Conservation (phyloP, 2,113 vertebrate genomes). For the Aramus guarauna region DNA sequence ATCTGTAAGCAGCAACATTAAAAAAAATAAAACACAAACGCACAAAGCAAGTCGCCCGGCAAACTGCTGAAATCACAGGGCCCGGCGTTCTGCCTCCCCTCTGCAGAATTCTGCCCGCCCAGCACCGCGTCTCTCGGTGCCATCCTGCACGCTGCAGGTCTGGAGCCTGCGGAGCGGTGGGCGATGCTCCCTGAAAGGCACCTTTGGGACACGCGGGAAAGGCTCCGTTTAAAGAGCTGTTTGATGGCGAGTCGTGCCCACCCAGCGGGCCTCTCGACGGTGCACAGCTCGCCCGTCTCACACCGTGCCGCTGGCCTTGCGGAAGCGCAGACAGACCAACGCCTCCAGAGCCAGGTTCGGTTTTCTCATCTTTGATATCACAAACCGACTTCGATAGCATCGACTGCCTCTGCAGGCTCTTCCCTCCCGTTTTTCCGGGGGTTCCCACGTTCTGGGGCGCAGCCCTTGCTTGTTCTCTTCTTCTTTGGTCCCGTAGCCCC, state of each 20-base stretch:
- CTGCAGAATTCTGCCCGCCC: fast-evolving
- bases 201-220: fast-evolving
- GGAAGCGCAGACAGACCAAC: not conserved
- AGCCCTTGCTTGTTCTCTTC: not conserved
- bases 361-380: not conserved
- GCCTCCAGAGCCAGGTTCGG: not conserved
- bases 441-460: not conserved
- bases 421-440: not conserved
- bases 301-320: fast-evolving
- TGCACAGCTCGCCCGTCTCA: not conserved
- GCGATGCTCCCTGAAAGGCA: fast-evolving
- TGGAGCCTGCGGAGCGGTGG: not conserved
- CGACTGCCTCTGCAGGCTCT: not conserved
- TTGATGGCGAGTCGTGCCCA: fast-evolving
- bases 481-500: constrained; percentile 26
- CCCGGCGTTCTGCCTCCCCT: no score
- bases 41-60: no score
- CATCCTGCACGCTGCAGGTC: fast-evolving
- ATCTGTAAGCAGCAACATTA: not conserved
- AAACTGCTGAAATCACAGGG: not conserved
- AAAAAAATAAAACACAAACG: not conserved
- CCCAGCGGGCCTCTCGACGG: fast-evolving
- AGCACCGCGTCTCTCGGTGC: not conserved
- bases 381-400: not conserved
- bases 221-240: fast-evolving